Percentiles rank a stretch among this genome's conserved stretches.
phyloP scores from a whole-genome alignment of 2,113 vertebrate genomes.

The Takifugu flavidus region DNA sequence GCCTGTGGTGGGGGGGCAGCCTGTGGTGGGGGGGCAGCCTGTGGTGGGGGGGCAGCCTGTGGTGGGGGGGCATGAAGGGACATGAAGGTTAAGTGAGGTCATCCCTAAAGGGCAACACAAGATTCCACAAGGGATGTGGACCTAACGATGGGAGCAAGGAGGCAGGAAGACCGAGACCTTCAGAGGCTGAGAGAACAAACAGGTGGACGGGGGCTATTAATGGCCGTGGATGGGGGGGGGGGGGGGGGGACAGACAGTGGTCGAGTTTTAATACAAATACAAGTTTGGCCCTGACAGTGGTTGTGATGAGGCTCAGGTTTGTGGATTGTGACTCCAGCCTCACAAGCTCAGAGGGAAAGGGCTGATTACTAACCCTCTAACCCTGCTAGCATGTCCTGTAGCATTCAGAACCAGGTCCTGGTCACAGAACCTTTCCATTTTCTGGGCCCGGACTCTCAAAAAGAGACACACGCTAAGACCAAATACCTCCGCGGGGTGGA shows the following conservation, averaged over 20 bases:
- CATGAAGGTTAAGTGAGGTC: constrained; percentile 62
- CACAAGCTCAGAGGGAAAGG: too few relatives aligned
- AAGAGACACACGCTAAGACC: too few relatives aligned
- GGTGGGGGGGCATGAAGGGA: constrained; percentile 16
- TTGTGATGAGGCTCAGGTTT: too few relatives aligned
- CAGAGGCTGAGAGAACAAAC: background rate
- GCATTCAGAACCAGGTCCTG: too few relatives aligned
- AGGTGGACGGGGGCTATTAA: background rate
- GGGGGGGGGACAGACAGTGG: background rate
- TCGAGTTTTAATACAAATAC: too few relatives aligned
- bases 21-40: background rate
- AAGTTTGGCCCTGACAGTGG: too few relatives aligned
- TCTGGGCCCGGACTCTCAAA: too few relatives aligned
- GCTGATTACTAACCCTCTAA: too few relatives aligned
- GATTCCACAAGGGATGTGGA: constrained; percentile 46
- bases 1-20: constrained; percentile 1
- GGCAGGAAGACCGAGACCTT: background rate
- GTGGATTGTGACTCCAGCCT: too few relatives aligned
- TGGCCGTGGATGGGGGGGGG: background rate
- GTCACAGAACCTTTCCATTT: too few relatives aligned
- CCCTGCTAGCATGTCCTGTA: too few relatives aligned
- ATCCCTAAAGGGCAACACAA: constrained; percentile 39
- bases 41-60: constrained; percentile 4
- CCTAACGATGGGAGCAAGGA: background rate
- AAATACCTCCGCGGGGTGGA: too few relatives aligned